phyloP scores from a whole-genome alignment of 2,113 vertebrate species.

The Phyllostomus hastatus region DNA sequence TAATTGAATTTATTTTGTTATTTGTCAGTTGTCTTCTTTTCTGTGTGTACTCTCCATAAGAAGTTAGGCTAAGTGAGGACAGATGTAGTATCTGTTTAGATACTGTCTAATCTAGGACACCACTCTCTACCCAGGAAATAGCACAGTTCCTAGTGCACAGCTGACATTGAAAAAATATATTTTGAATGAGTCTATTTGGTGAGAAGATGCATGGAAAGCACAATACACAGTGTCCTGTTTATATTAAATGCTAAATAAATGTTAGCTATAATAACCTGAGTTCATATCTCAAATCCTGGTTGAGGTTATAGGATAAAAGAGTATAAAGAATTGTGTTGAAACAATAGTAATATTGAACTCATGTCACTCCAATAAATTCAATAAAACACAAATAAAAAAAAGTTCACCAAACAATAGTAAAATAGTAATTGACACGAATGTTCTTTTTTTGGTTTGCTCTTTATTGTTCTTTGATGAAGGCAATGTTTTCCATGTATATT shows the following conservation, averaged over 20 bases:
- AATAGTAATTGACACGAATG: neutral
- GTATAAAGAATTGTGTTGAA: neutral
- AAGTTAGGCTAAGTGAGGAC: neutral
- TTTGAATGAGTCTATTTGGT: neutral
- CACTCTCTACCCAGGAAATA: neutral
- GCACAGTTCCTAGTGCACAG: neutral
- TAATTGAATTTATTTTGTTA: neutral
- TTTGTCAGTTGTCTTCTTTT: neutral
- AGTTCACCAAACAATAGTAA: neutral
- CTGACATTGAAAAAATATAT: neutral
- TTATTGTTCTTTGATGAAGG: neutral
- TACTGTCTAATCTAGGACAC: neutral
- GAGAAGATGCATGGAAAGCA: neutral
- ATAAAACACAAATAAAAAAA: neutral
- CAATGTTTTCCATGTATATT: neutral
- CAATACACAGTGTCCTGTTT: neutral
- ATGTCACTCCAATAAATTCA: neutral
- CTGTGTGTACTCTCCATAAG: neutral
- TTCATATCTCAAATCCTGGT: neutral
- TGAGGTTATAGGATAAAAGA: neutral
- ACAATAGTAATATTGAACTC: neutral
- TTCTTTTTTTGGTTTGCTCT: neutral
- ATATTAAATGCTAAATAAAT: neutral
- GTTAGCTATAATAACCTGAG: neutral
- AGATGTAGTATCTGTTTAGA: neutral